phyloP scores from a whole-genome alignment of 2,113 vertebrate species.

The Passer montanus region DNA sequence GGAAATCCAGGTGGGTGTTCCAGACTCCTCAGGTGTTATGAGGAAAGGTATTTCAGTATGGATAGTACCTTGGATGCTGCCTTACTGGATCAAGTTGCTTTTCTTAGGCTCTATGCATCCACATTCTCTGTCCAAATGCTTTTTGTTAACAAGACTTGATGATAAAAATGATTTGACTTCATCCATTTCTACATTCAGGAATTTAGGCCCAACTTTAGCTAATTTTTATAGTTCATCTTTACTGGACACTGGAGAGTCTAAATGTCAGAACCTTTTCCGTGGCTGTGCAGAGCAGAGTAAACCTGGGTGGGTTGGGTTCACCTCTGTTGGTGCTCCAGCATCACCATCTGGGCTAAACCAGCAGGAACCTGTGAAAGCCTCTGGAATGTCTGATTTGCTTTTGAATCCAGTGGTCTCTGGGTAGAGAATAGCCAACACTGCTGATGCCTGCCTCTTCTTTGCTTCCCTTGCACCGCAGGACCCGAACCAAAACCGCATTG shows the following conservation, averaged over 20 bases:
- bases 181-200: neutral
- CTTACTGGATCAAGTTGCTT: neutral
- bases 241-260: neutral
- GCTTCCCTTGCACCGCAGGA: conserved; percentile 36
- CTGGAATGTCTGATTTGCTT: neutral
- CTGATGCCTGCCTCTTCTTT: neutral
- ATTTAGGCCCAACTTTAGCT: neutral
- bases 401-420: neutral
- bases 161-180: neutral
- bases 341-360: neutral
- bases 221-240: neutral
- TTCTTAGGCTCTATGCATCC: neutral
- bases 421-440: neutral
- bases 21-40: neutral
- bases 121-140: neutral
- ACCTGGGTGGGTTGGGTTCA: neutral
- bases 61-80: neutral
- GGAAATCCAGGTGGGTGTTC: conserved; percentile 56
- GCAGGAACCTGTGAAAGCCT: neutral
- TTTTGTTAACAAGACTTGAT: neutral
- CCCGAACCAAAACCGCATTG: conserved; percentile 56
- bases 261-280: neutral
- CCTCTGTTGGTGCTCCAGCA: neutral
- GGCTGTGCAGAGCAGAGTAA: neutral
- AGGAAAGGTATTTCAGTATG: neutral